Base-by-base conservation (phyloP, 2,113 vertebrate species). In the Egretta garzetta region DNA sequence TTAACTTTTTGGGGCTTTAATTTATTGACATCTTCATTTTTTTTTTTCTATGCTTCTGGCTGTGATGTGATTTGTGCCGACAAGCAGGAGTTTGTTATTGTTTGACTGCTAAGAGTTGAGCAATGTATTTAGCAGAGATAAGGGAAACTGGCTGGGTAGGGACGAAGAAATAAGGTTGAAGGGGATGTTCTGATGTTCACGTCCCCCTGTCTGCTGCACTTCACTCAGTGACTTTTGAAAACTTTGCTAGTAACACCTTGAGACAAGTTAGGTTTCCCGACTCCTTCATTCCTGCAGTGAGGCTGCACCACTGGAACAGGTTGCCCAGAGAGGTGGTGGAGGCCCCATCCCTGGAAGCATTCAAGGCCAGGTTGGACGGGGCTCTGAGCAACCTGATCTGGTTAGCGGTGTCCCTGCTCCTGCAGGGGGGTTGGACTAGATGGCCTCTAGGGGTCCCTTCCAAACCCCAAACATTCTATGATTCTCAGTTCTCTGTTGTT, bases 11-110 rank as follows among this genome's bases (percentile, higher is more conserved):
- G 2, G 23, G 73, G 7, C 50, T 87, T 87, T 39, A 63, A 47
- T 70, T 70, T 77, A 73, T 53, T 68, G 24, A 20, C 4, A 1
- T 77, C 81, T 81, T 59, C 4, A 6, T 11, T 1, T 1, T 22
- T 1, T 22, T 62, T 58, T n/a, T 32, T 1, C 10, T 55, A 0
- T 35, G 10, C 3, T 79, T 39, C 73, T 84, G 33, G 4, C 12
- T 73, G 49, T 50, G 41, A n/a, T 62, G 32, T 23, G 16, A n/a
- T 67, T 80, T 66, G 28, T 62, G 32, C 56, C 41, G 74, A 59
- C 2, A 39, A 80, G 53, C 5, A 50, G 62, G 32, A 66, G 23
- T 82, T 70, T 67, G 6, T n/a, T 84, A 7, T 28, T 33, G 0
- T 86, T 80, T 80, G 39, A 39, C 30, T 70, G 64, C 21, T 80